A percentile compares a stretch with the other conserved stretches of the same genome.
These are phyloP conservation scores for Acropora yongei DNA, from an alignment of 64 coral and sea anemone genomes.

Conservation along the genomic window DNA sequence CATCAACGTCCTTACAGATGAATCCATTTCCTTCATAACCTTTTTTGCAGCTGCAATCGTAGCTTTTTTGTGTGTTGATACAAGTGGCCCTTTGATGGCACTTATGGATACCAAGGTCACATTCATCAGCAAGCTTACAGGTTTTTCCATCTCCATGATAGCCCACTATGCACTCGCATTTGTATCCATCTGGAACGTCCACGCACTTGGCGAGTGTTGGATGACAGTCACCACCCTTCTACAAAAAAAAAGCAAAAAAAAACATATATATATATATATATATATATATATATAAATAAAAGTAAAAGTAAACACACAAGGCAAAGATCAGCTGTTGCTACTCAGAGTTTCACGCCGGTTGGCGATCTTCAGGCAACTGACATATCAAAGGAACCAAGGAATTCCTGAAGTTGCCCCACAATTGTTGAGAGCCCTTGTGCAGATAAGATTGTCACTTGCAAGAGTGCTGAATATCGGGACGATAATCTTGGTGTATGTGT, in stretches of 20 bases:
- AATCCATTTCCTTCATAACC: conserved; percentile 14
- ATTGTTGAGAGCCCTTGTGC: no score
- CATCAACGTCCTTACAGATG: neutral
- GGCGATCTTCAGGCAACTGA: no score
- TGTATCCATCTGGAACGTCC: neutral
- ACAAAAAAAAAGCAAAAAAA: neutral
- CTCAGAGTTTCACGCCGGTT: no score
- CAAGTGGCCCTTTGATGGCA: conserved; percentile 14
- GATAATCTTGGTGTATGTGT: no score
- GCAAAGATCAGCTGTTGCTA: no score
- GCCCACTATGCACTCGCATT: conserved; percentile 11
- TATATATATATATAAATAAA: no score
- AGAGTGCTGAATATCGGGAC: no score
- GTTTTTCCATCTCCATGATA: conserved; percentile 3
- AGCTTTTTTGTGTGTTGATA: conserved; percentile 7
- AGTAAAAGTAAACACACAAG: no score
- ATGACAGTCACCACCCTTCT: neutral
- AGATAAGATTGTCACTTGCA: no score
- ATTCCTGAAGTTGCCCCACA: no score
- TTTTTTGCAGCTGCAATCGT: neutral
- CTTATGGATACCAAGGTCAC: conserved; percentile 6
- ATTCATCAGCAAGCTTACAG: conserved; percentile 9
- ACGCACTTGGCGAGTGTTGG: neutral
- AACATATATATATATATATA: neutral
- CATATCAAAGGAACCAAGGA: no score